Conservation (phyloP, 1,140 invertebrate species). For the Drosophila ficusphila region DNA sequence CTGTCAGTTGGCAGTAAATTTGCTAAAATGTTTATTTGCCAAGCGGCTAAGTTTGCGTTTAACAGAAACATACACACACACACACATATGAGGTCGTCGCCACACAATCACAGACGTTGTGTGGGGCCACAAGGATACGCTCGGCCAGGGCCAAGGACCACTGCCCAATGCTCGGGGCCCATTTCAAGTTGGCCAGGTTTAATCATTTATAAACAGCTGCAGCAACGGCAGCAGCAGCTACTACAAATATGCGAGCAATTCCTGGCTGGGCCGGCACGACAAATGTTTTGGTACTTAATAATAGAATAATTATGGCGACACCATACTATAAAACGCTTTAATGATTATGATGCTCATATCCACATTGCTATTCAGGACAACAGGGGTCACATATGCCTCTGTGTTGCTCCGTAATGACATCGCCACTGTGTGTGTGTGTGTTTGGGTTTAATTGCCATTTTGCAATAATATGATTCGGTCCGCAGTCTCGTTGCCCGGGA, state of each 20-base stretch:
- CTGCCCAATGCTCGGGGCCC: conserved; percentile 32
- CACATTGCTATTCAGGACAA: conserved; percentile 9
- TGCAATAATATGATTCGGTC: conserved; percentile 19
- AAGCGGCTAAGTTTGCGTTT: conserved; percentile 79
- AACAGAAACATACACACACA: conserved; percentile 50
- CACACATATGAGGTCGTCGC: conserved; percentile 1
- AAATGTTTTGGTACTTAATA: conserved; percentile 82
- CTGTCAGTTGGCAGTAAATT: conserved; percentile 83
- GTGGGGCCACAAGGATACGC: conserved; percentile 44
- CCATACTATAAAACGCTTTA: conserved; percentile 78
- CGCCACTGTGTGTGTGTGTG: conserved; percentile 3
- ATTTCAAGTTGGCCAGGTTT: conserved; percentile 62
- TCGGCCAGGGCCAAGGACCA: conserved; percentile 24
- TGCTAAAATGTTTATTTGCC: conserved; percentile 82
- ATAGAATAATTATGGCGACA: conserved; percentile 80
- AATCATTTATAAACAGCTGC: conserved; percentile 78
- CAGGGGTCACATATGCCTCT: not conserved
- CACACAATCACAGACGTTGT: conserved; percentile 61
- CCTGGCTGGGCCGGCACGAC: conserved; percentile 66
- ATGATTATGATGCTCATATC: conserved; percentile 66
- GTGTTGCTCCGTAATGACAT: conserved; percentile 5
- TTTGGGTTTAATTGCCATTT: conserved; percentile 41
- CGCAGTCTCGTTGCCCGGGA: not conserved
- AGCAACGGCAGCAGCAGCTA: conserved; percentile 27
- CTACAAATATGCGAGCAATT: conserved; percentile 47